Base-by-base conservation (phyloP, 1,140 invertebrate species). In the Laodelphax striatellus region DNA sequence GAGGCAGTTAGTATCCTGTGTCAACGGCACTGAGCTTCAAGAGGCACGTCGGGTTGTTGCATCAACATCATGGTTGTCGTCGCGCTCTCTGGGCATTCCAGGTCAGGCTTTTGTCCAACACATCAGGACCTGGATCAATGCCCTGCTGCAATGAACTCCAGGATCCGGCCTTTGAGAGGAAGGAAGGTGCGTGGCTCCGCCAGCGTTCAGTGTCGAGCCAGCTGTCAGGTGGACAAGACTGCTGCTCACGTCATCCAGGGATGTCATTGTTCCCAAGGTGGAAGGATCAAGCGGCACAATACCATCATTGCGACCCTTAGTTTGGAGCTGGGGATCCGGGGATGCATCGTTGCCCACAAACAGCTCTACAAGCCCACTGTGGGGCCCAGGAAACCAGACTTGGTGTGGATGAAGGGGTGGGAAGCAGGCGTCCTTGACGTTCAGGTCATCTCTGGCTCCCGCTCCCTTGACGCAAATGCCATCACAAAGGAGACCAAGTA, bases 191-290 rank as follows among this genome's bases (percentile, higher is more conserved):
- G 55, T 5, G 16, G 10, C 17, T 34, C 41, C 10, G 42, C 41
- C 9, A 19, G n/a, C 10, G 16, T 42, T 3, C 24, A 17, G 14
- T 75, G 71, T 62, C 61, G 70, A 34, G 70, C 71, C 1, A 69
- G 70, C 0, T 73, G 70, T 64, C 0, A 21, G 2, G 16, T n/a
- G 8, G 62, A 50, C 19, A 72, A 75, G 55, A 74, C 73, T 0
- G 60, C 68, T 0, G 66, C 68, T 16, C 74, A 76, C 44, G 62
- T 69, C 11, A 64, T 75, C 4, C 71, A 75, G 56, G 55, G 56
- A 5, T 76, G 74, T 58, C 62, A 62, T 24, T 50, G 72, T 43
- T 72, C 71, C 0, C 71, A 74, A 59, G 67, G 67, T 11, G 66
- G 66, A 4, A 62, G 71, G 0, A 67, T 74, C 17, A 22, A 63